Evolutionary conservation across 2,113 vertebrate species (phyloP), one percentile per base, ranked within the genome.

Genomic region (Megaleporinus macrocephalus): DNA sequence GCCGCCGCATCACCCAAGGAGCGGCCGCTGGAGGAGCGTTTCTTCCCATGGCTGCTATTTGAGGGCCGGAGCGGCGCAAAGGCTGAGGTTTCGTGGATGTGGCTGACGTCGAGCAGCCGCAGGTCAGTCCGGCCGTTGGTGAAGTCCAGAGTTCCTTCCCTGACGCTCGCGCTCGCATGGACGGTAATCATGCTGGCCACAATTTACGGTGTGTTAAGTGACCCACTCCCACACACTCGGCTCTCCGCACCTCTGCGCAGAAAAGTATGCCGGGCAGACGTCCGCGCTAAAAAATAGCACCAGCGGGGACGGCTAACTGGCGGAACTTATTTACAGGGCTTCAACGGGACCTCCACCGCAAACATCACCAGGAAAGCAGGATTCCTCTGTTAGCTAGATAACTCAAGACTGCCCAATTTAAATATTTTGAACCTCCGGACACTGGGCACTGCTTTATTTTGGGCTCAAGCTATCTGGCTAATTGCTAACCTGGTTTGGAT

Each of bases 171-270:
- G 20, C 22, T 79, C 73, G 51, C 73, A 69, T 57, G 36, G 71
- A 41, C 80, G 3, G 73, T 51, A 57, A 87, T 89, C 85, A 22
- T 83, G 62, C 83, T 83, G 73, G 86, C 81, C 76, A 44, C 82
- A 85, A 83, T 87, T 89, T 88, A 85, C 79, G 81, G 65, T 83
- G 82, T 84, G 87, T 80, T 83, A 79, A 90, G 15, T 26, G 27
- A 84, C 63, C 13, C 3, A 63, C 26, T 47, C 44, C 41, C 53
- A 53, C 41, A n/a, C 76, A 14, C 76, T 78, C 9, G n/a, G 44
- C 66, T 70, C 66, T 44, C 33, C 66, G 41, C 66, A 70, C 66
- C 66, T 70, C 66, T 44, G 33, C 15, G 9, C 33, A 22, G 36
- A 16, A 76, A 5, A 5, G 13, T 3, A 61, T 47, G 62, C 41